A percentile compares a stretch with the other conserved stretches of the same genome.
Evolutionary conservation across 2,888 invertebrate genomes (phyloP).

Genomic region (Leptodirus hochenwartii): DNA sequence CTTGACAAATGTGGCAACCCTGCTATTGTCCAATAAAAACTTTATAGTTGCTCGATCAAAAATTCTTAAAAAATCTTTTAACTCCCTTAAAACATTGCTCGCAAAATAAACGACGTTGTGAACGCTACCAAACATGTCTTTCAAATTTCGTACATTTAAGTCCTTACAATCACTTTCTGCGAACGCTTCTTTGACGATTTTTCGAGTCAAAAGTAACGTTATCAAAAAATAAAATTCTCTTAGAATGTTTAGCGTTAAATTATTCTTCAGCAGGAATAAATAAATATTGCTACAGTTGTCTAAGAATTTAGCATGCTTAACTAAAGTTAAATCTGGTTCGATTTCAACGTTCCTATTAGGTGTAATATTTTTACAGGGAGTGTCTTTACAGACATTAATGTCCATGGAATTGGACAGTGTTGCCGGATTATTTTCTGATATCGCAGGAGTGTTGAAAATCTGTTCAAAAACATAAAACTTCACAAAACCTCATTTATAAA

Average conservation of each 20-base stretch:
- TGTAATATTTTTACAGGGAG: too few species aligned
- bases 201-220: constrained; percentile 33
- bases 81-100: constrained; percentile 39
- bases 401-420: too few species aligned
- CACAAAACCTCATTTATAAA: too few species aligned
- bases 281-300: constrained; percentile 39
- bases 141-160: constrained; percentile 5
- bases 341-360: too few species aligned
- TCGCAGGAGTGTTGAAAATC: too few species aligned
- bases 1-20: constrained; percentile 16
- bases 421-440: too few species aligned
- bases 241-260: constrained; percentile 42
- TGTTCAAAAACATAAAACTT: too few species aligned
- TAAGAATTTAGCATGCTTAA: constrained; percentile 33
- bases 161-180: constrained; percentile 10
- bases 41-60: constrained; percentile 47
- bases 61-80: constrained; percentile 34
- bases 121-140: constrained; percentile 17
- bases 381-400: too few species aligned
- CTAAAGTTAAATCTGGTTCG: constrained; percentile 27
- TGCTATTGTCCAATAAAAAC: constrained; percentile 46
- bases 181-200: constrained; percentile 11
- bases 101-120: constrained; percentile 68
- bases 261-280: constrained; percentile 35
- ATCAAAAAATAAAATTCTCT: constrained; percentile 53